These are phyloP conservation scores for Aphaenogaster ashmeadi DNA, from an alignment of 1,140 invertebrate species.

Conservation along the genomic window DNA sequence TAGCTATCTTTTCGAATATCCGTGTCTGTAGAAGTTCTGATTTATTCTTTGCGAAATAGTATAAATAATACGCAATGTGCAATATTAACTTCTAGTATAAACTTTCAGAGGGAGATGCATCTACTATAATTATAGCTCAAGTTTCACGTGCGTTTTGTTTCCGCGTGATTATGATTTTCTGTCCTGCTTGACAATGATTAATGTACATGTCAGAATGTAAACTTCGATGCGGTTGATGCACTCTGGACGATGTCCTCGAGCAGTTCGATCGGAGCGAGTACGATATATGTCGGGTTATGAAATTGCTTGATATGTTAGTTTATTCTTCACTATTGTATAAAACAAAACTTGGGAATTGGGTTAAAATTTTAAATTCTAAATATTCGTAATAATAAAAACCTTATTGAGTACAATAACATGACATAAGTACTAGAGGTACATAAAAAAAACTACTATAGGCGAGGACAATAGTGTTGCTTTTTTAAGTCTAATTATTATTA, in stretches of 20 bases:
- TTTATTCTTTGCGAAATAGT: not conserved
- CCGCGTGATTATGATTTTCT: slow-evolving; percentile 31
- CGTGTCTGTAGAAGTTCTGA: not conserved
- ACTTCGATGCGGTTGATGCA: slow-evolving; percentile 23
- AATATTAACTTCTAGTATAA: slow-evolving; percentile 6
- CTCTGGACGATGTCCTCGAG: slow-evolving; percentile 32
- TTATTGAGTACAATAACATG: not conserved
- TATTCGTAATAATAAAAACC: not conserved
- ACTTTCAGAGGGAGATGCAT: not conserved
- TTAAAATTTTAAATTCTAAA: not conserved
- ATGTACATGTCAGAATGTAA: slow-evolving; percentile 25
- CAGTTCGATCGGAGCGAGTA: slow-evolving; percentile 11
- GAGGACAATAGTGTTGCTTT: not conserved
- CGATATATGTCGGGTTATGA: not conserved
- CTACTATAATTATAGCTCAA: not conserved
- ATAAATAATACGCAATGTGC: not conserved
- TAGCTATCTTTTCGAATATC: not conserved
- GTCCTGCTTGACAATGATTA: slow-evolving; percentile 38
- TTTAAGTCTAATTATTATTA: not conserved
- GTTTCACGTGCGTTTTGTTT: slow-evolving; percentile 38
- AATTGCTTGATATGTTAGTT: not conserved
- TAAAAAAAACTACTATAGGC: not conserved
- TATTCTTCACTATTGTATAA: not conserved
- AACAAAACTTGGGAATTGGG: not conserved
- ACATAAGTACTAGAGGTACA: not conserved